phyloP scores from a whole-genome alignment of 2,888 invertebrate genomes.

The Corbicula japonica region DNA sequence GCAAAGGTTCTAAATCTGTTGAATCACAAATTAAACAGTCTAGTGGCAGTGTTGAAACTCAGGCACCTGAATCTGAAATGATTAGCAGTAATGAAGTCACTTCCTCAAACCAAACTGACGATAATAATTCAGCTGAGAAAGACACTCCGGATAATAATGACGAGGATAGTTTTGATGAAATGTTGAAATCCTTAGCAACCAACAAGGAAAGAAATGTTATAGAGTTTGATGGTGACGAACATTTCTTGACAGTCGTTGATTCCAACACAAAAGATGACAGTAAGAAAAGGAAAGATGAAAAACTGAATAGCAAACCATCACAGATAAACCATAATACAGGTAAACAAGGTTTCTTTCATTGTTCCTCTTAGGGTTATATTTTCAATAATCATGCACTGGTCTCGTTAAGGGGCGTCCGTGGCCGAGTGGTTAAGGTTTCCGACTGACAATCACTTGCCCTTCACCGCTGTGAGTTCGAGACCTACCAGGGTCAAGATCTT shows the following conservation, averaged over 20 bases:
- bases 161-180: conserved; percentile 42
- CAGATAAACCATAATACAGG: background rate
- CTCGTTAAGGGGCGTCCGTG: too few species aligned
- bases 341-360: background rate
- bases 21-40: too few species aligned
- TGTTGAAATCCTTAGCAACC: background rate
- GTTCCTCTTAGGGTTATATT: background rate
- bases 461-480: too few species aligned
- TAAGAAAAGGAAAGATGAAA: background rate
- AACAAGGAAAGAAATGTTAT: background rate
- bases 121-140: background rate
- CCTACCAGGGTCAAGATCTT: too few species aligned
- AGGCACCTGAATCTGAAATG: background rate
- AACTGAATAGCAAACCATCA: background rate
- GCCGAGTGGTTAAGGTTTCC: too few species aligned
- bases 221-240: background rate
- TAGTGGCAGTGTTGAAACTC: conserved; percentile 16
- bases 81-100: conserved; percentile 19
- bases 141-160: conserved; percentile 10
- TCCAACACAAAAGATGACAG: background rate
- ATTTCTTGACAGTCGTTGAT: background rate
- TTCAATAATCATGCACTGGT: background rate
- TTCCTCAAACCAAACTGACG: too few species aligned
- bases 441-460: too few species aligned
- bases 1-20: too few species aligned